Evolutionary conservation across 2,797 vertebrate species (phyloP).

Genomic region (Sphenopsis melanotis): DNA sequence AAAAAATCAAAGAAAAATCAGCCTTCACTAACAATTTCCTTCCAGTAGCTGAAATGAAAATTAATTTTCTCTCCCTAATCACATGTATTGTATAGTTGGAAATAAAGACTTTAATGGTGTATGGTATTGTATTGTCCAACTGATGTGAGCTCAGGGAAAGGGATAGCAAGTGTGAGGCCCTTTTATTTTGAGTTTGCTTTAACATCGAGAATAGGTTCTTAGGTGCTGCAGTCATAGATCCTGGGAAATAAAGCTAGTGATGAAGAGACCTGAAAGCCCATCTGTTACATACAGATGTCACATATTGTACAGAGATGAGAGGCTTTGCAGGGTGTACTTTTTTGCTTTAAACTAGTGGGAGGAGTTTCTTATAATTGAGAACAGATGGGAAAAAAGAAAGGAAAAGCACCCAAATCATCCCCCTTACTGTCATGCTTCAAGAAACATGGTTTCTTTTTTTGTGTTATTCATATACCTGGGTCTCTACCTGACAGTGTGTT

Average conservation of each 20-base stretch:
- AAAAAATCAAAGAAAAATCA: neutral
- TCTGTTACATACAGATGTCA: constrained; percentile 74
- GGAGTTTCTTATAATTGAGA: constrained; percentile 67
- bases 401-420: constrained; percentile 44
- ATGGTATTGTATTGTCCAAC: neutral
- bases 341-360: constrained; percentile 63
- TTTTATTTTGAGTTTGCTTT: constrained; percentile 1
- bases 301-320: constrained; percentile 65
- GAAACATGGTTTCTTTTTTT: neutral
- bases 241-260: constrained; percentile 57
- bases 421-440: constrained; percentile 36
- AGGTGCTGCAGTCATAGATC: constrained; percentile 61
- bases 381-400: constrained; percentile 64
- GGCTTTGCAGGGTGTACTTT: constrained; percentile 50
- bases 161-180: neutral
- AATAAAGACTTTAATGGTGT: neutral
- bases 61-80: neutral
- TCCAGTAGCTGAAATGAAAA: neutral
- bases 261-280: constrained; percentile 71
- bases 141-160: neutral
- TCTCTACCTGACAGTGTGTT: neutral
- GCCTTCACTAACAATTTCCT: neutral
- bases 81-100: neutral
- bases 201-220: constrained; percentile 15
- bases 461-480: neutral